phyloP scores from a whole-genome alignment of 2,888 invertebrate species.

The Oscheius sp. region DNA sequence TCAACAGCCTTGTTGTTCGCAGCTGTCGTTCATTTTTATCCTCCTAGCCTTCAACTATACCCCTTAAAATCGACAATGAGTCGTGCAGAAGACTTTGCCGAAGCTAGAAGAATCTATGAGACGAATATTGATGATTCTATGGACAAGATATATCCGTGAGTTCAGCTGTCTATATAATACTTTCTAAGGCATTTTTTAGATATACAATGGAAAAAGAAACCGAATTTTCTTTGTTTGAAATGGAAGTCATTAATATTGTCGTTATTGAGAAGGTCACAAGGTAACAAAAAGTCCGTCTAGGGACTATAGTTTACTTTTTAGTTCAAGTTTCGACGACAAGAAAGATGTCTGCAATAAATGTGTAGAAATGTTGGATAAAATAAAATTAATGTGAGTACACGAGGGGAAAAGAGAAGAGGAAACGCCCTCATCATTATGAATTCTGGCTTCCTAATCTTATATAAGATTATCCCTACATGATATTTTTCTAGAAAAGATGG shows the following conservation, averaged over 20 bases:
- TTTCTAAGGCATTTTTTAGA: constrained; percentile 10
- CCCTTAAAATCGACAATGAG: constrained; percentile 30
- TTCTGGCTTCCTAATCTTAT: background rate
- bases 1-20: constrained; percentile 9
- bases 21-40: constrained; percentile 23
- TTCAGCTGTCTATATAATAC: background rate
- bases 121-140: constrained; percentile 35
- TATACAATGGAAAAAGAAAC: constrained; percentile 37
- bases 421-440: too few relatives aligned
- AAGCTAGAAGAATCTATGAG: constrained; percentile 36
- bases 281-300: constrained; percentile 22
- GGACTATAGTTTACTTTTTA: constrained; percentile 16
- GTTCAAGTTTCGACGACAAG: constrained; percentile 53
- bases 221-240: constrained; percentile 45
- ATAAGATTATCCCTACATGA: background rate
- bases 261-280: constrained; percentile 52
- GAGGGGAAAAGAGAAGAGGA: too few relatives aligned
- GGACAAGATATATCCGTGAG: constrained; percentile 24
- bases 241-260: constrained; percentile 43
- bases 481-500: constrained; percentile 41
- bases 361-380: constrained; percentile 46
- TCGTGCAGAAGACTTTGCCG: constrained; percentile 34
- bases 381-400: constrained; percentile 46
- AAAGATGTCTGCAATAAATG: constrained; percentile 51
- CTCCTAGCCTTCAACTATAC: background rate